phyloP scores from a whole-genome alignment of 2,113 vertebrate genomes.

The Arizona elegans region DNA sequence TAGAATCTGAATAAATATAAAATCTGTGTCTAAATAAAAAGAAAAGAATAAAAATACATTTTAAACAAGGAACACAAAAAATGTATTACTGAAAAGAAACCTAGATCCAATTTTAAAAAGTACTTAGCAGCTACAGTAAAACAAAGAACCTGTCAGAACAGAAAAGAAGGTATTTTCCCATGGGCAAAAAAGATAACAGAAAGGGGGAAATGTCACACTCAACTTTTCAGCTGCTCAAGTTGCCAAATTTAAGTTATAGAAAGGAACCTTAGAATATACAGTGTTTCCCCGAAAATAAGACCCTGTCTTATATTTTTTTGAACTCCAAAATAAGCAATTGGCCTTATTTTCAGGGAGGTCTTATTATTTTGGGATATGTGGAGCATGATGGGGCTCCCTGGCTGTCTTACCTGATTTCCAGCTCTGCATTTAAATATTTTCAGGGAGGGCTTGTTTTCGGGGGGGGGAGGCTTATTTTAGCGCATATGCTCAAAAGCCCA shows the following conservation, averaged over 20 bases:
- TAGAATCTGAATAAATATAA: not conserved
- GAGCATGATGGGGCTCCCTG: no score
- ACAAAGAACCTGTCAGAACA: not conserved
- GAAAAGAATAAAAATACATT: not conserved
- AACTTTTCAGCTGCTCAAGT: not conserved
- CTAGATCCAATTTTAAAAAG: not conserved
- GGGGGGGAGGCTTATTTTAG: no score
- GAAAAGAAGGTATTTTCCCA: not conserved
- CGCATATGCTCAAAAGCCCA: no score
- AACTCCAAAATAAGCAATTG: no score
- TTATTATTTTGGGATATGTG: no score
- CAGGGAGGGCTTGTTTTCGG: no score
- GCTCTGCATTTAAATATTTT: no score
- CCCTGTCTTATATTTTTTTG: no score
- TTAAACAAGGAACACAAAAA: not conserved
- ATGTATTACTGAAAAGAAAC: not conserved
- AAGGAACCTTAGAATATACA: not conserved
- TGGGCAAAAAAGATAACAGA: not conserved
- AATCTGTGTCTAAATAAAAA: not conserved
- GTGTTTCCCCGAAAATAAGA: no score
- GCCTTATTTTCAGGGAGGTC: no score
- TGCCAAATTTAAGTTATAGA: not conserved
- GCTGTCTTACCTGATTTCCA: no score
- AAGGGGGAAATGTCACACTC: not conserved
- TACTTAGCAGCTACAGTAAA: not conserved